Evolutionary conservation across 2,113 vertebrate species (phyloP).

Genomic region (Microcebus tavaratra): DNA sequence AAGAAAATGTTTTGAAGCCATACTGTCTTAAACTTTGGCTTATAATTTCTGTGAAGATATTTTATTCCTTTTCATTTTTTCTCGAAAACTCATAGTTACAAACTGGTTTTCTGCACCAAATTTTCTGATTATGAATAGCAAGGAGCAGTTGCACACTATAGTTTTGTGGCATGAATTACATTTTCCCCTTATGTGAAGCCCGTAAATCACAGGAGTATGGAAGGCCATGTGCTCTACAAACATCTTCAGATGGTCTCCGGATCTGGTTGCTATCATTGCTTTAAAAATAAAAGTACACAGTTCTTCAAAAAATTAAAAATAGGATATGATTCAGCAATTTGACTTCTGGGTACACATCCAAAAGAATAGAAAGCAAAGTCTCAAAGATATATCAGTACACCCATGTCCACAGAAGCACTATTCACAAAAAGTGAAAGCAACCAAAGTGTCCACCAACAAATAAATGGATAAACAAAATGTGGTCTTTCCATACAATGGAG

Average conservation of each 20-base stretch:
- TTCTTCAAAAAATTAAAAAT: neutral
- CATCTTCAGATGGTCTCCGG: neutral
- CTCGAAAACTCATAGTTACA: neutral
- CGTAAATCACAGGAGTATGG: fast-evolving
- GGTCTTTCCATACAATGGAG: neutral
- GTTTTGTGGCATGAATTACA: neutral
- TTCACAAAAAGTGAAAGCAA: neutral
- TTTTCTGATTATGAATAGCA: neutral
- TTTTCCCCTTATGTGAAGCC: neutral
- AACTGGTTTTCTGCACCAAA: neutral
- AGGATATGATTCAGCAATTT: neutral
- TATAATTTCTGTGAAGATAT: neutral
- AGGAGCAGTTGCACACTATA: neutral
- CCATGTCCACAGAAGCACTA: neutral
- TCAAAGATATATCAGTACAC: neutral
- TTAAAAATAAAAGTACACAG: neutral
- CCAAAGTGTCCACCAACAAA: fast-evolving
- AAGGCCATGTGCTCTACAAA: neutral
- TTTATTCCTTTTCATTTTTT: neutral
- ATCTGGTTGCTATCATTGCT: neutral
- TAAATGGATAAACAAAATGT: neutral
- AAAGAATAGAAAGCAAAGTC: neutral
- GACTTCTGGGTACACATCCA: neutral
- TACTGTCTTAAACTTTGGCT: neutral
- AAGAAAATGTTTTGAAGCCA: neutral